These are phyloP conservation scores for Scaptomyza cyrtandrae DNA, from an alignment of 2,888 invertebrate species.

Conservation along the genomic window DNA sequence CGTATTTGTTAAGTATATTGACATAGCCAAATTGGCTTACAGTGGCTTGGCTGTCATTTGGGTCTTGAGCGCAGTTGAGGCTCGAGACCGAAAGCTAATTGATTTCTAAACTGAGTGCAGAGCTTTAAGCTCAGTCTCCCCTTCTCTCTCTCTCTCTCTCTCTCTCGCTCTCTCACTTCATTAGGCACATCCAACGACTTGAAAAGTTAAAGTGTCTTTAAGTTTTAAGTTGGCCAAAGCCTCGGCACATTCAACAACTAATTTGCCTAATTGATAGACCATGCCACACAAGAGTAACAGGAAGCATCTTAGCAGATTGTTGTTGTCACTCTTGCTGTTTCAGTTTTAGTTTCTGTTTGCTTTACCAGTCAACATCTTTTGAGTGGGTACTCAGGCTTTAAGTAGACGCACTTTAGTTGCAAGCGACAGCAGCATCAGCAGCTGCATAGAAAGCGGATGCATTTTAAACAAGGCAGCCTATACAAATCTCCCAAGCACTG, in stretches of 20 bases:
- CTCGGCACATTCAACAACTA: constrained; percentile 59
- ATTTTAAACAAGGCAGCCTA: constrained; percentile 28
- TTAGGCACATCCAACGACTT: constrained; percentile 43
- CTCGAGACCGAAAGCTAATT: constrained; percentile 50
- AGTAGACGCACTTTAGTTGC: constrained; percentile 60
- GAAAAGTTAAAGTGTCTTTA: constrained; percentile 18
- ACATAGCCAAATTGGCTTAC: constrained; percentile 74
- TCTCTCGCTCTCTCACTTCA: constrained; percentile 28
- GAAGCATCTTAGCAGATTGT: constrained; percentile 46
- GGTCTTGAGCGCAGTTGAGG: constrained; percentile 32
- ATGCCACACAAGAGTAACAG: constrained; percentile 42
- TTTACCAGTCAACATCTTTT: constrained; percentile 68
- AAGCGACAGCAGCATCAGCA: constrained; percentile 2
- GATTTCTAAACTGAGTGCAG: constrained; percentile 49
- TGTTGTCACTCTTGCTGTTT: not conserved
- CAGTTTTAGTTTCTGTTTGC: constrained; percentile 48
- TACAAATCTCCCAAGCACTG: constrained; percentile 26
- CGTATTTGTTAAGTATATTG: constrained; percentile 53
- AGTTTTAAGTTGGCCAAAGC: constrained; percentile 21
- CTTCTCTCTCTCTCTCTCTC: not conserved
- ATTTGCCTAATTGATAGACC: constrained; percentile 76
- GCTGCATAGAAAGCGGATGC: constrained; percentile 16
- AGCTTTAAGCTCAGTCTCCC: constrained; percentile 41
- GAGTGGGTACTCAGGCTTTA: constrained; percentile 62
- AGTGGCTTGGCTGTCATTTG: constrained; percentile 34